Percentiles rank a stretch among this genome's conserved stretches.
These are phyloP conservation scores for Synaphobranchus kaupii DNA, from an alignment of 2,797 vertebrate genomes.

Conservation along the genomic window DNA sequence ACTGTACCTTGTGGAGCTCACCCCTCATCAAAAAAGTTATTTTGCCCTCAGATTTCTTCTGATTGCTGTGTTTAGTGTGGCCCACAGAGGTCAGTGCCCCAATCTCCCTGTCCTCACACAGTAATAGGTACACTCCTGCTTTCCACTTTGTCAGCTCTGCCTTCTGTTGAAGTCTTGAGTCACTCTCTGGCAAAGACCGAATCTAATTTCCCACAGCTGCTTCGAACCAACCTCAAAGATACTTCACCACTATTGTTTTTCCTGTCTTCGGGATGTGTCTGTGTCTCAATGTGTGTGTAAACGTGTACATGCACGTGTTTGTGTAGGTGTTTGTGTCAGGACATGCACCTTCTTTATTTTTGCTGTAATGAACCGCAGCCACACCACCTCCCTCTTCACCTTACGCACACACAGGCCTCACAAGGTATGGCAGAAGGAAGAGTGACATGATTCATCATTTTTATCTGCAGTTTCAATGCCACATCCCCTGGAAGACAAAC, in stretches of 20 bases:
- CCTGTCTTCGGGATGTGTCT: conserved; percentile 34
- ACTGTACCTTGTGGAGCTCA: neutral
- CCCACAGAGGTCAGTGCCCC: conserved; percentile 52
- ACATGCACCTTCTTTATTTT: neutral
- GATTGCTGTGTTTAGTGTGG: conserved; percentile 55
- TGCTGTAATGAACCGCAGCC: neutral
- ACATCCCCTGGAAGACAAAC: neutral
- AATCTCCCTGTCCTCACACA: conserved; percentile 44
- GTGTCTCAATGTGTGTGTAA: neutral
- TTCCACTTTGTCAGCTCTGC: conserved; percentile 30
- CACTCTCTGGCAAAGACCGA: conserved; percentile 35
- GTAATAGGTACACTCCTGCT: conserved; percentile 50
- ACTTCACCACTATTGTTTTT: conserved; percentile 36
- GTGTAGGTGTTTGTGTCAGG: neutral
- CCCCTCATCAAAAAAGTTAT: conserved; percentile 36
- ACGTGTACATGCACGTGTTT: neutral
- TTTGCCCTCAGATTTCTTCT: conserved; percentile 50
- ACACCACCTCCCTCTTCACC: neutral
- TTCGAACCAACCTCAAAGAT: conserved; percentile 37
- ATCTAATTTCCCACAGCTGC: conserved; percentile 47
- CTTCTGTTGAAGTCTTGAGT: conserved; percentile 33
- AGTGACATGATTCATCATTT: neutral
- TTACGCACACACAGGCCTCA: neutral
- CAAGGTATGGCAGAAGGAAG: neutral
- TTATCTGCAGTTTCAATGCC: neutral